phyloP scores from a whole-genome alignment of 2,113 vertebrate species.

The Zeus faber region DNA sequence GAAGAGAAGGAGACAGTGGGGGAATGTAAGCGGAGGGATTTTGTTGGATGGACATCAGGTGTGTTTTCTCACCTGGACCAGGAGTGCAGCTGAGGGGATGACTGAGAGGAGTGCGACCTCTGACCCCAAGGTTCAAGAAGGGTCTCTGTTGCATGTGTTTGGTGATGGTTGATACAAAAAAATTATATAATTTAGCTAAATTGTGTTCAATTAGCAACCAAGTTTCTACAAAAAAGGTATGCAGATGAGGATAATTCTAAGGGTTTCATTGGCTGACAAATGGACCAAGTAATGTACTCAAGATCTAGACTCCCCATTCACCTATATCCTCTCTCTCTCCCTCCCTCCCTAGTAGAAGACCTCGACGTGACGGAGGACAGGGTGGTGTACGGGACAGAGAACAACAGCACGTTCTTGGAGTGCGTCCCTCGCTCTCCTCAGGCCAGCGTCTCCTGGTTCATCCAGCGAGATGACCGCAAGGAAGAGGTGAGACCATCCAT shows the following conservation, averaged over 20 bases:
- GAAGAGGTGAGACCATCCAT: no score
- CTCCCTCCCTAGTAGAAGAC: conserved; percentile 70
- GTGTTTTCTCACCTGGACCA: not conserved
- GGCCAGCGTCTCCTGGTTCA: conserved; percentile 84
- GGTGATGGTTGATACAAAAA: no score
- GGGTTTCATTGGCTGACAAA: no score
- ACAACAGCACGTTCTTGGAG: conserved; percentile 94
- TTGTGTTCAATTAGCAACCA: no score
- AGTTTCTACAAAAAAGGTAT: no score
- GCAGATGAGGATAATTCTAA: no score
- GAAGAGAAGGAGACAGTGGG: conserved; percentile 3
- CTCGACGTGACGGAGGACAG: conserved; percentile 70
- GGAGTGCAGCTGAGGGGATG: not conserved
- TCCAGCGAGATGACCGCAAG: conserved; percentile 78
- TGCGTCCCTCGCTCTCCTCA: conserved; percentile 88
- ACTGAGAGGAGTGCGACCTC: not conserved
- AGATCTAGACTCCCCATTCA: not conserved
- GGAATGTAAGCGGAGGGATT: not conserved
- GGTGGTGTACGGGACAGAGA: conserved; percentile 84
- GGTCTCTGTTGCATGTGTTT: no score
- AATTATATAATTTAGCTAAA: no score
- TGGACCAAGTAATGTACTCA: no score
- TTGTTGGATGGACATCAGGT: not conserved
- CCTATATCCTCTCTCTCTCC: conserved; percentile 1
- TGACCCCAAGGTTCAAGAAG: not conserved